Base-by-base conservation (phyloP, 2,888 invertebrate genomes). In the Seira sanloemensis region DNA sequence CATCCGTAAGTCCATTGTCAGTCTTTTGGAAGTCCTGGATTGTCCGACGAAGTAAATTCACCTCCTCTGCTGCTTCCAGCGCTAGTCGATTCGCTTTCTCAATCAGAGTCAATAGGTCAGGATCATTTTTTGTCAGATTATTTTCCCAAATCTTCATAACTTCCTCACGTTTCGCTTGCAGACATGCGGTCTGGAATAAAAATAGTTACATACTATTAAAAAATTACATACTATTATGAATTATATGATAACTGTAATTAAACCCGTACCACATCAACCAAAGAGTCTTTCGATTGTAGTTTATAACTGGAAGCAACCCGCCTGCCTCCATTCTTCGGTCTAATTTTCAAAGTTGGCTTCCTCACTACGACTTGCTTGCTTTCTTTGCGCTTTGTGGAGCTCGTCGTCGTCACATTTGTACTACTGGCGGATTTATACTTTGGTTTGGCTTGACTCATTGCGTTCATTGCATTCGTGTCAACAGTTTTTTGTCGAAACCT, bases 101-200 rank as follows among this genome's bases (percentile, higher is more conserved):
- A 21, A 89, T 76, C 37, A 80, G 78, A 16, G 77, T 65, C 50
- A 88, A 54, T 16, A 89, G 73, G 19, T 58, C n/a, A 1, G 86
- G 24, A 68, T 88, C 84, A 54, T 21, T 72, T 19, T 80, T 72
- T 7, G 77, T 24, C 23, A 88, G 37, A 62, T 66, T 82, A 4
- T 88, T 78, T 75, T 88, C 85, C 89, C 89, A 88, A 7, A 88
- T 26, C 50, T 86, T 84, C 85, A 88, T 83, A 7, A 89, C 85
- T 74, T 87, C 84, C 7, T 81, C 79, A 5, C 89, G 78, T 26
- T 88, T 86, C 24, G 74, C 83, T 21, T 82, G 82, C 16, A 89
- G 75, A 23, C 88, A 89, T 5, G 86, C 78, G 19, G 88, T 87
- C 89, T 89, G 65, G 19, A 71, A n/a, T n/a, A n/a, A n/a, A n/a